Base-by-base conservation (phyloP, 2,113 vertebrate species). In the Scartelaos histophorus region DNA sequence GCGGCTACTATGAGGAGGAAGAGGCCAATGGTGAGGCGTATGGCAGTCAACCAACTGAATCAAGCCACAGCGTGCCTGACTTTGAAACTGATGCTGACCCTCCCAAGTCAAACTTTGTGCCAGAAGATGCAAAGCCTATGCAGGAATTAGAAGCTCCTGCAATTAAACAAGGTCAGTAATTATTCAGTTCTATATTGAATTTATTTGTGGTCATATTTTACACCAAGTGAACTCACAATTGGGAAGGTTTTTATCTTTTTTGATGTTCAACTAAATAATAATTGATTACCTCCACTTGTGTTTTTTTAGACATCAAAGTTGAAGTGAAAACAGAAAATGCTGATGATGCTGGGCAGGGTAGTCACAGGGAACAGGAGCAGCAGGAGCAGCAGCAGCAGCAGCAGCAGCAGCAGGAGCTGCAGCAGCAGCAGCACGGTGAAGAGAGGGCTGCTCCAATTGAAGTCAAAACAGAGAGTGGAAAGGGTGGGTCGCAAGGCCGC, bases 401-500 rank as follows among this genome's bases (percentile, higher is more conserved):
- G 22, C 56, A 24, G n/a, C 7, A 13, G 29, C 17, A 0, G 22
- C 29, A 29, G 29, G 2, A 29, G 29, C 68, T 71, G 29, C 65
- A 72, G 21, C 75, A 66, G 29, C 17, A 0, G 22, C 56, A 24
- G n/a, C 7, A 13, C 13, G 21, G 22, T 24, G 56, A 57, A 58
- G 22, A 46, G 5, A 25, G n/a, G 0, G 16, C 85, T 3, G 82
- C 71, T 67, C 86, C 81, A 51, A 82, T 43, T 0, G 85, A 86
- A 13, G 71, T 87, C 60, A 90, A 90, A 75, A 66, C 60, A 78
- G 87, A 92, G 51, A 29, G 24, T 9, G 90, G 91, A 7, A 78
- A 72, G 43, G 71, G 90, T 69, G 69, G 88, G 78, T 9, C 89
- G 11, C 84, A 90, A 25, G 85, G 92, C 77, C 95, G 94, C 17